Evolutionary conservation across 2,888 invertebrate species (phyloP).

Genomic region (Cerastis leucographa): DNA sequence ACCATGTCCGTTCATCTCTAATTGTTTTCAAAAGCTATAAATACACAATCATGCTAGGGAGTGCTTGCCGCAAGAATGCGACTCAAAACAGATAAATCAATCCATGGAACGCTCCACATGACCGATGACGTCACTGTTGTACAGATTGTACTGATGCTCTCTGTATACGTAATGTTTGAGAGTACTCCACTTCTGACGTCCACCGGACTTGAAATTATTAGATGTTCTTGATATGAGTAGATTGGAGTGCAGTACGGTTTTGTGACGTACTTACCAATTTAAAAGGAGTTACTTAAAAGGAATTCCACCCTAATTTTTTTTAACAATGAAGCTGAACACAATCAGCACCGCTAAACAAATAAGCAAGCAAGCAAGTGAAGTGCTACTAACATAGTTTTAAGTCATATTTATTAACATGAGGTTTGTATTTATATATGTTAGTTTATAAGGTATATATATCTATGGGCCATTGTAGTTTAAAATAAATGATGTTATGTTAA

Average conservation of each 20-base stretch:
- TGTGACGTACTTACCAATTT: constrained; percentile 2
- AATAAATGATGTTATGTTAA: too few relatives aligned
- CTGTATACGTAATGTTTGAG: constrained; percentile 39
- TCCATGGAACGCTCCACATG: constrained; percentile 70
- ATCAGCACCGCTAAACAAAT: background rate
- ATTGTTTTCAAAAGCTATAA: constrained; percentile 66
- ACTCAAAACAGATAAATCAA: constrained; percentile 82
- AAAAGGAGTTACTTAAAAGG: constrained; percentile 1
- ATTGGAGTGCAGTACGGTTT: constrained; percentile 1
- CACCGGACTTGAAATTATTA: constrained; percentile 41
- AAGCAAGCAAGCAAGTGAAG: too few relatives aligned
- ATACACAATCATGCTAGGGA: constrained; percentile 67
- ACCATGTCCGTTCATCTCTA: background rate
- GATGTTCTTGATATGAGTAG: constrained; percentile 31
- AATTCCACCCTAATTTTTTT: background rate
- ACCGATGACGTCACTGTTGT: constrained; percentile 76
- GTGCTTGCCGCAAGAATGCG: constrained; percentile 73
- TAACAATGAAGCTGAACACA: background rate
- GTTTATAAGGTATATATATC: too few relatives aligned
- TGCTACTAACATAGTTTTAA: too few relatives aligned
- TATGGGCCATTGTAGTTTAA: too few relatives aligned
- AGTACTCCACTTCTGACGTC: constrained; percentile 35
- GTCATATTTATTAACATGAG: too few relatives aligned
- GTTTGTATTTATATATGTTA: too few relatives aligned
- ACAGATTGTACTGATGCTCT: constrained; percentile 46